Conservation (phyloP, 2,797 vertebrate genomes). For the Muraenolepis orangiensis region DNA sequence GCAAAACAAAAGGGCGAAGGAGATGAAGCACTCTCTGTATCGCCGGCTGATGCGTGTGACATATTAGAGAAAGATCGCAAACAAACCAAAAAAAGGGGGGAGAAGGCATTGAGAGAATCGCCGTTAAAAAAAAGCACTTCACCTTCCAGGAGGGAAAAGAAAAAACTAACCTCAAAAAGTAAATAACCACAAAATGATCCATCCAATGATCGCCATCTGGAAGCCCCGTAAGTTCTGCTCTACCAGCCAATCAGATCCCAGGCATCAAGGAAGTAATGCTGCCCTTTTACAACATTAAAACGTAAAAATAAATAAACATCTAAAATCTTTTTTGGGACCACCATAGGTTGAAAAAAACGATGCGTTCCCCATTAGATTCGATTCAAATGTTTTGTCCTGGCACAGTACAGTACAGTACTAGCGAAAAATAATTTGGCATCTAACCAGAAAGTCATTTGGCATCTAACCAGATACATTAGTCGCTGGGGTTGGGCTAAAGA, state of each 20-base stretch:
- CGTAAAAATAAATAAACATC: background rate
- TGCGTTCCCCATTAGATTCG: too few relatives aligned
- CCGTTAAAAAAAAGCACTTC: background rate
- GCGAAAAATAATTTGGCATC: too few relatives aligned
- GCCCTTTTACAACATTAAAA: background rate
- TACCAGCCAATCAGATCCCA: background rate
- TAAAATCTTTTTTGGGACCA: too few relatives aligned
- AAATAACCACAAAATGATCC: background rate
- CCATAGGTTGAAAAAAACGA: too few relatives aligned
- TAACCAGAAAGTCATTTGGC: too few relatives aligned
- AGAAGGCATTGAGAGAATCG: background rate
- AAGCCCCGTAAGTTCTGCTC: background rate
- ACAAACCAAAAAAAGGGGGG: background rate
- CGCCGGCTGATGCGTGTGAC: background rate
- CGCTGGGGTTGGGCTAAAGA: background rate
- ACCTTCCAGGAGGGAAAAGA: background rate
- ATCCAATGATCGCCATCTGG: background rate
- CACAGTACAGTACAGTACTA: too few relatives aligned
- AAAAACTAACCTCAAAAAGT: too few relatives aligned
- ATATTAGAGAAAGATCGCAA: background rate
- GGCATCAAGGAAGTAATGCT: background rate
- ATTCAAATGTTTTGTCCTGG: too few relatives aligned
- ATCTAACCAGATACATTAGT: too few relatives aligned
- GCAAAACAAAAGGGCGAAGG: background rate
- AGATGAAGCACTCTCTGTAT: background rate